Evolutionary conservation across 2,113 vertebrate genomes (phyloP).

Genomic region (Zosterops pallidus): DNA sequence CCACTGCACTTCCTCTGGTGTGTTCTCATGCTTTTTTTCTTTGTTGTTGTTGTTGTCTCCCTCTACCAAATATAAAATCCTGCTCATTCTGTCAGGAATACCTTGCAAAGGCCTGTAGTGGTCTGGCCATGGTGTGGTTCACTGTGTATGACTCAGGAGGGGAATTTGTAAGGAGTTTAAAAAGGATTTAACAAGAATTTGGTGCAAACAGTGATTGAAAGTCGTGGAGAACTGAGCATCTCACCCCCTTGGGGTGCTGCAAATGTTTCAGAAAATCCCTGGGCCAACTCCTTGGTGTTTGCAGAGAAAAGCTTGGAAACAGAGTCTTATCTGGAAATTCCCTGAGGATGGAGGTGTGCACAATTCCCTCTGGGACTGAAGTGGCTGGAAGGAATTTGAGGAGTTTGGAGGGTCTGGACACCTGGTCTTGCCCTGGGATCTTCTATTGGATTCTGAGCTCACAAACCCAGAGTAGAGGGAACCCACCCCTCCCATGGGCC

Average conservation of each 20-base stretch:
- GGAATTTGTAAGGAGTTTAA: background rate
- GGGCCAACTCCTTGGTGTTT: background rate
- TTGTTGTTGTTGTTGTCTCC: background rate
- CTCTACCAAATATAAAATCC: background rate
- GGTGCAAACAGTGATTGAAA: background rate
- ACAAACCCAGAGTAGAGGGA: background rate
- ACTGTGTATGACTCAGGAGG: background rate
- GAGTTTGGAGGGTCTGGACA: background rate
- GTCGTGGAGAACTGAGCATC: background rate
- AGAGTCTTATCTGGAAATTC: background rate
- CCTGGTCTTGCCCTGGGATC: background rate
- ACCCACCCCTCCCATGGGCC: background rate
- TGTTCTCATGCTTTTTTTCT: background rate
- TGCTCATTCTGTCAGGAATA: background rate
- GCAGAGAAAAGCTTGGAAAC: background rate
- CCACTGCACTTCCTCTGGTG: background rate
- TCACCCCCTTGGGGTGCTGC: background rate
- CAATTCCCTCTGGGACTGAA: accelerated
- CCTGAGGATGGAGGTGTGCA: background rate
- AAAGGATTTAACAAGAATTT: background rate
- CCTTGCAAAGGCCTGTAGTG: background rate
- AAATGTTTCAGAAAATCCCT: background rate
- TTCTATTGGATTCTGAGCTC: background rate
- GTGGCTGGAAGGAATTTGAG: background rate
- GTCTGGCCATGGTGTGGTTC: background rate